phyloP scores from a whole-genome alignment of 1,140 invertebrate genomes.

The Sogatella furcifera region DNA sequence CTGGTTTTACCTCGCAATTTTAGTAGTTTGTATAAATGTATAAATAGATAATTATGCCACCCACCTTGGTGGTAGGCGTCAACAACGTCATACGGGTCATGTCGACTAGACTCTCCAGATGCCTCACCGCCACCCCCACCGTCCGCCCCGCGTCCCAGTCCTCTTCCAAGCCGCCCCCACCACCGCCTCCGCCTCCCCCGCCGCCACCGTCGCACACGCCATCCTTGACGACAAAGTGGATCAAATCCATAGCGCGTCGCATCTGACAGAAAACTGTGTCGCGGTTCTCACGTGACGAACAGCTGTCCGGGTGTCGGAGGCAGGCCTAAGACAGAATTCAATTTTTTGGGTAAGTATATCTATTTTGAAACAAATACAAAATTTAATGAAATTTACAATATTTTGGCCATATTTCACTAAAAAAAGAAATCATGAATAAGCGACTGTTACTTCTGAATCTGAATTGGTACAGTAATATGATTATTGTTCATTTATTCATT shows the following conservation, averaged over 20 bases:
- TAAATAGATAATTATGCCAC: too few species aligned
- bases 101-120: slow-evolving; percentile 76
- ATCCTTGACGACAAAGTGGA: slow-evolving; percentile 95
- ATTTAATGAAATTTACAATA: too few species aligned
- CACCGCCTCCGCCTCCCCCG: slow-evolving; percentile 32
- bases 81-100: slow-evolving; percentile 23
- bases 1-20: too few species aligned
- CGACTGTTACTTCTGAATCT: too few species aligned
- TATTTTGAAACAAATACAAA: too few species aligned
- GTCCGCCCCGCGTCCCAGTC: slow-evolving; percentile 56
- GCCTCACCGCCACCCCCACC: slow-evolving; percentile 65
- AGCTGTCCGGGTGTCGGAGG: slow-evolving; percentile 87
- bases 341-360: too few species aligned
- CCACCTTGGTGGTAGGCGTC: slow-evolving; percentile 20
- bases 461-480: too few species aligned
- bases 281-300: slow-evolving; percentile 83
- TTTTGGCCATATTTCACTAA: too few species aligned
- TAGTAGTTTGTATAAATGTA: too few species aligned
- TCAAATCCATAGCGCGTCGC: slow-evolving; percentile 91
- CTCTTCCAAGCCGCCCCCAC: slow-evolving; percentile 37
- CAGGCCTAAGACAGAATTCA: slow-evolving; percentile 56
- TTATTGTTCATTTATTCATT: too few species aligned
- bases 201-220: slow-evolving; percentile 51
- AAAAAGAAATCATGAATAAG: too few species aligned
- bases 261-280: slow-evolving; percentile 97